These are phyloP conservation scores for Heteronetta atricapilla DNA, from an alignment of 2,113 vertebrate species.

Conservation along the genomic window DNA sequence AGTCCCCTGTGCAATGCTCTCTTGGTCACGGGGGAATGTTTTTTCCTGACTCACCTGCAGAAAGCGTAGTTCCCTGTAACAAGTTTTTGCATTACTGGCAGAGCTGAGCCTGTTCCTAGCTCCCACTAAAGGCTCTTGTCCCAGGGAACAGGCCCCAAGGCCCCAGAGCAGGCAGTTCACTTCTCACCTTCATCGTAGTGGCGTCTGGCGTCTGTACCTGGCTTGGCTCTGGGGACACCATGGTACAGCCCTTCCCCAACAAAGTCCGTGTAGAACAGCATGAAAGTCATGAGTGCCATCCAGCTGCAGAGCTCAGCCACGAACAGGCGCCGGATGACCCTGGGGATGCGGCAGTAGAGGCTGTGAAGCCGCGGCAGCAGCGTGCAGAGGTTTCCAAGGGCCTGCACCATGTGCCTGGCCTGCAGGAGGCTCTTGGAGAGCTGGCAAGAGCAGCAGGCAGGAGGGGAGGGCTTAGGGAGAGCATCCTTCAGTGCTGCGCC, in stretches of 20 bases:
- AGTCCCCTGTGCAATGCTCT: neutral
- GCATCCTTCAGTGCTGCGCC: neutral
- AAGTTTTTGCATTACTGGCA: neutral
- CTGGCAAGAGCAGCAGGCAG: constrained; percentile 48
- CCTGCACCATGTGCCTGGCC: neutral
- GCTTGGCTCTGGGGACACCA: constrained; percentile 81
- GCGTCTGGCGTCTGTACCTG: constrained; percentile 79
- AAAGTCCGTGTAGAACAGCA: constrained; percentile 89
- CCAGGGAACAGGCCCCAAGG: rapidly evolving
- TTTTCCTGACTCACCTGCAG: neutral
- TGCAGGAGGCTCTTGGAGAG: neutral
- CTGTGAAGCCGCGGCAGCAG: constrained; percentile 73
- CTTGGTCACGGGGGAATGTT: rapidly evolving
- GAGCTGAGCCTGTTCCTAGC: neutral
- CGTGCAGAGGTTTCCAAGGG: constrained; percentile 47
- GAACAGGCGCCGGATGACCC: constrained; percentile 80
- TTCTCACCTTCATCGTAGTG: constrained; percentile 86
- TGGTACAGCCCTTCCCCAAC: constrained; percentile 87
- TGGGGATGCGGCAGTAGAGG: constrained; percentile 80
- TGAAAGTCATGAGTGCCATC: constrained; percentile 90
- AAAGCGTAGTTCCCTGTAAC: neutral
- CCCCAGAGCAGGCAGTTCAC: neutral
- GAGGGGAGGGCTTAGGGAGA: rapidly evolving
- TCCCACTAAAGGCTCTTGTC: rapidly evolving
- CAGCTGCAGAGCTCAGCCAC: constrained; percentile 88